phyloP scores from a whole-genome alignment of 2,113 vertebrate genomes.

The Chascanopsetta lugubris region DNA sequence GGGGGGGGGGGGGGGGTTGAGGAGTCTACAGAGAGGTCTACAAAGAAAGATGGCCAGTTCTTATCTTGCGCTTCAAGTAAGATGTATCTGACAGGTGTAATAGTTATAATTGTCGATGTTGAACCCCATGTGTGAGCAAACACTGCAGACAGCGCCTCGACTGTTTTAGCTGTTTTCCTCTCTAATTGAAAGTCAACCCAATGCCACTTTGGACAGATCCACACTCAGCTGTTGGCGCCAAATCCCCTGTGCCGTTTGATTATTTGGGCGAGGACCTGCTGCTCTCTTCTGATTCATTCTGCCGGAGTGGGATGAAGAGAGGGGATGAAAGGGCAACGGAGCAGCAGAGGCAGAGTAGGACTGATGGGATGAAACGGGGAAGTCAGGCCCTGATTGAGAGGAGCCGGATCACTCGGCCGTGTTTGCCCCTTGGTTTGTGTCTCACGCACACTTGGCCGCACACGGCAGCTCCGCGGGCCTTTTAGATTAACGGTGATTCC shows the following conservation, averaged over 20 bases:
- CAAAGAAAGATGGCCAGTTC: no score
- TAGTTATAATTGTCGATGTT: no score
- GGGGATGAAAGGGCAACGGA: slow-evolving; percentile 30
- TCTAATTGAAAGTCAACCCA: slow-evolving; percentile 31
- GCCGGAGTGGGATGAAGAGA: slow-evolving; percentile 25
- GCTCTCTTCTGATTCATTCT: slow-evolving; percentile 26
- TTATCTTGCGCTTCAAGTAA: no score
- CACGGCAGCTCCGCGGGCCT: slow-evolving; percentile 1
- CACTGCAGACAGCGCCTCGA: slow-evolving; percentile 5
- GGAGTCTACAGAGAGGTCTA: no score
- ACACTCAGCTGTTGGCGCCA: slow-evolving; percentile 18
- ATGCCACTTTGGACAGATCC: slow-evolving; percentile 17
- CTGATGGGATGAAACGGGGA: slow-evolving; percentile 37
- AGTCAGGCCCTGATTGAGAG: slow-evolving; percentile 28
- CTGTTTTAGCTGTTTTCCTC: background rate
- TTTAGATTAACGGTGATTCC: no score
- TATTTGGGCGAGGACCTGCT: slow-evolving; percentile 37
- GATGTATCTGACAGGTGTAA: no score
- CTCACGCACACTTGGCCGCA: background rate
- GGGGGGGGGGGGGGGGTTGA: no score
- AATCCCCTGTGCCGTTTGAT: slow-evolving; percentile 37
- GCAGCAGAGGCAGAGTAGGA: slow-evolving; percentile 21
- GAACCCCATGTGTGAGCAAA: slow-evolving; percentile 5
- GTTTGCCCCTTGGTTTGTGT: slow-evolving; percentile 40
- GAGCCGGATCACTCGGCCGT: slow-evolving; percentile 29